phyloP scores from a whole-genome alignment of 2,113 vertebrate species.

The Boleophthalmus pectinirostris region DNA sequence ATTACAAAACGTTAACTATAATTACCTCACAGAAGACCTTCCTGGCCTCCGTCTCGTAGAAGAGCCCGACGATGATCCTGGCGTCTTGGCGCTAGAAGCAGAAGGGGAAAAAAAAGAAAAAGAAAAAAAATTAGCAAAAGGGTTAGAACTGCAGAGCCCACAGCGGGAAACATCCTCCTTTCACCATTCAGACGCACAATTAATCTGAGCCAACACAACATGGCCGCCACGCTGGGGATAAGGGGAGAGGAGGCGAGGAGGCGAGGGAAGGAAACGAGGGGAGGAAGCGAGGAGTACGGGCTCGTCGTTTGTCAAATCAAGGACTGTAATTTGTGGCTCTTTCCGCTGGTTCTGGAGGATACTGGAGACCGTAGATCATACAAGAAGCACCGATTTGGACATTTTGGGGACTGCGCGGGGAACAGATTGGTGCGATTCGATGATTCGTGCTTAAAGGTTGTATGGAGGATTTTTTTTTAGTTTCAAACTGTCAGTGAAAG shows the following conservation, averaged over 20 bases:
- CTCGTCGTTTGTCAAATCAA: conserved; percentile 6
- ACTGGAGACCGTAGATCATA: neutral
- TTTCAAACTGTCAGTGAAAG: no score
- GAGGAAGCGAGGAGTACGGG: neutral
- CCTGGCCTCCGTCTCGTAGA: conserved; percentile 90
- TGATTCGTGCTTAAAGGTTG: no score
- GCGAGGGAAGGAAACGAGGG: neutral
- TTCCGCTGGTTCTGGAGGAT: neutral
- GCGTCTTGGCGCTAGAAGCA: conserved; percentile 84
- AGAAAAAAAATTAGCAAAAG: conserved; percentile 5
- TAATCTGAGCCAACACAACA: conserved; percentile 59
- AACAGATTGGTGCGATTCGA: neutral
- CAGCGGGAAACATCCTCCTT: conserved; percentile 25
- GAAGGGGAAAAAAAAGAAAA: conserved; percentile 7
- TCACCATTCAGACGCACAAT: conserved; percentile 59
- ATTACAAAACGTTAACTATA: conserved; percentile 3
- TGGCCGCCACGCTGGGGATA: conserved; percentile 35
- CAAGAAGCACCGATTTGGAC: neutral
- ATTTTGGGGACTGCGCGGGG: neutral
- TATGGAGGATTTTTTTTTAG: no score
- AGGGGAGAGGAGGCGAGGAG: conserved; percentile 15
- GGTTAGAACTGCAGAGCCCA: neutral
- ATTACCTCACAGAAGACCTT: conserved; percentile 92
- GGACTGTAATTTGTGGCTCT: neutral
- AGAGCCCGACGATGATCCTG: conserved; percentile 89